Base-by-base conservation (phyloP, 1,140 invertebrate genomes). In the Nymphalis io region DNA sequence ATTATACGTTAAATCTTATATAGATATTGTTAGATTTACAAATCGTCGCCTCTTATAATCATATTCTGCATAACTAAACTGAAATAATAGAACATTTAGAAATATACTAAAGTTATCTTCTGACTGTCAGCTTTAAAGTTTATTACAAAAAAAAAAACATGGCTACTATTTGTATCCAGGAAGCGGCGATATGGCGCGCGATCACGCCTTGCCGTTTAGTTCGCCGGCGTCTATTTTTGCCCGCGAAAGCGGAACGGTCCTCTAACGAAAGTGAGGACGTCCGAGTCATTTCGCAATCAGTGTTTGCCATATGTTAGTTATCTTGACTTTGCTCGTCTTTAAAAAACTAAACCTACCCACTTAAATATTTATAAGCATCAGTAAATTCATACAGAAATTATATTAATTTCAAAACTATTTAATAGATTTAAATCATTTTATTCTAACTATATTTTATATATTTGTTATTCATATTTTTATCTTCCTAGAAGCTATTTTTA, bases 221-320 rank as follows among this genome's bases (percentile, higher is more conserved):
- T 51, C 60, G 60, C 66, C 75, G 74, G 68, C 59, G 70, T 83
- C 79, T 87, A 87, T 87, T 87, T 86, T 76, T 84, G 85, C 80
- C 74, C 74, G 81, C 75, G 82, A 88, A 88, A 88, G 85, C 83
- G 84, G 79, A 85, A 89, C 87, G 74, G 68, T 58, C 67, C 46
- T 51, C 46, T 33, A 42, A 70, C 62, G 61, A 70, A 70, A 60
- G 68, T 65, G 68, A 70, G 61, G 68, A 70, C 44, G 68, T 68
- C 59, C 59, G 60, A 62, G n/a, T 60, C 59, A 68, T 68, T 68
- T 68, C 60, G 67, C 67, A 68, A 67, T 38, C 40, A 21, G 48
- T 61, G 48, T 33, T n/a, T 62, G 40, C 40, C 18, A 57, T 65
- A 33, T 48, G 1, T 33, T 33, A 33, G 27, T 8, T 8, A 33